These are phyloP conservation scores for Lithophane semibrunnea DNA, from an alignment of 2,888 invertebrate species.

Conservation along the genomic window DNA sequence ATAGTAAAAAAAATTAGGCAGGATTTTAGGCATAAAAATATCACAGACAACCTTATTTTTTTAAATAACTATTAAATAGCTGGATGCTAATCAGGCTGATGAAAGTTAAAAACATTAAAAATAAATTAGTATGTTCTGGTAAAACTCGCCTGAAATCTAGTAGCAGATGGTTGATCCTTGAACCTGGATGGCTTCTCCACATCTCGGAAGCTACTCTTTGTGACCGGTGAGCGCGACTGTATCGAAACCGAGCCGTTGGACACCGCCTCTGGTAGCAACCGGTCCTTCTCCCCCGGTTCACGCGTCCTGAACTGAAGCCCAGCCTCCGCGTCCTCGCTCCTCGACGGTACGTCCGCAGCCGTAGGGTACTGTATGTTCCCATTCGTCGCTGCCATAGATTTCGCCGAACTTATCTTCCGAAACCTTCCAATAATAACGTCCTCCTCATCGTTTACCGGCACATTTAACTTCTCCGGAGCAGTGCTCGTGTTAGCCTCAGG, in stretches of 20 bases:
- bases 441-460: conserved; percentile 83
- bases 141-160: conserved; percentile 90
- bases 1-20: neutral
- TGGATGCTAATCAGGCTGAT: too few species aligned
- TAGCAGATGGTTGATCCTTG: conserved; percentile 91
- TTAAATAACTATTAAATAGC: neutral
- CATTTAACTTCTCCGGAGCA: conserved; percentile 71
- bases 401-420: conserved; percentile 89
- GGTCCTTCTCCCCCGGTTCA: conserved; percentile 79
- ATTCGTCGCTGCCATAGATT: conserved; percentile 89
- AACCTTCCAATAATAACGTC: conserved; percentile 89
- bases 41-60: neutral
- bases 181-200: conserved; percentile 91
- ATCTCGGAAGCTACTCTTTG: conserved; percentile 92
- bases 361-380: conserved; percentile 87
- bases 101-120: neutral
- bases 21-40: neutral
- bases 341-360: conserved; percentile 78
- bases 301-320: conserved; percentile 83
- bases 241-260: conserved; percentile 70
- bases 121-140: neutral
- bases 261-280: conserved; percentile 74
- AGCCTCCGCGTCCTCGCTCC: conserved; percentile 80
- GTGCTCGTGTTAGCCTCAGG: conserved; percentile 69
- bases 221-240: conserved; percentile 77